These are phyloP conservation scores for Parambassis ranga DNA, from an alignment of 2,797 vertebrate genomes.

Conservation along the genomic window DNA sequence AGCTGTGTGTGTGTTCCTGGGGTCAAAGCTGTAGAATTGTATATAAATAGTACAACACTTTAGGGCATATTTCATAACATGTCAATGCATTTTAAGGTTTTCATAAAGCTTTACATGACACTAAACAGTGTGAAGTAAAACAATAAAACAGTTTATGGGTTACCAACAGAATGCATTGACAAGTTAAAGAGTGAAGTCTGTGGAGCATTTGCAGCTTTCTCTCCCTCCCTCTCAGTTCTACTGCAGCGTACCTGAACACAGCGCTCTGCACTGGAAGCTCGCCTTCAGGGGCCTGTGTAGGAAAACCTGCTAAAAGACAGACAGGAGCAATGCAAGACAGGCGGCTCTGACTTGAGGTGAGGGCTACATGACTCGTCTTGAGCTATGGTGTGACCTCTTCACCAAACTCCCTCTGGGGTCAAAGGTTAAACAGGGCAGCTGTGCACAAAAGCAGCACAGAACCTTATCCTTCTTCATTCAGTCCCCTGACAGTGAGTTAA, in stretches of 20 bases:
- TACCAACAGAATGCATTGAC: too few relatives aligned
- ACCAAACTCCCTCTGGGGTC: neutral
- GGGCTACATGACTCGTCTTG: constrained; percentile 20
- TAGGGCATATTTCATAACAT: too few relatives aligned
- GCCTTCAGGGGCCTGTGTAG: constrained; percentile 12
- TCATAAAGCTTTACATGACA: too few relatives aligned
- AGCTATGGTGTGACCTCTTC: constrained; percentile 18
- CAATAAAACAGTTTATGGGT: too few relatives aligned
- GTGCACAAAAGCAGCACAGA: neutral
- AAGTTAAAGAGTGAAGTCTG: neutral
- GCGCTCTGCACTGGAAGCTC: constrained; percentile 3
- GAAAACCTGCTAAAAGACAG: constrained; percentile 27
- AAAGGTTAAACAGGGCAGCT: constrained; percentile 33
- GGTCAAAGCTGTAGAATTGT: too few relatives aligned
- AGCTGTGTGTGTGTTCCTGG: too few relatives aligned
- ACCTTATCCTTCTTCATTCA: neutral
- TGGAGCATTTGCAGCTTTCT: neutral
- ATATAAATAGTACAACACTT: too few relatives aligned
- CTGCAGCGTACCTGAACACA: constrained; percentile 31
- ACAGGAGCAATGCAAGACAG: constrained; percentile 7
- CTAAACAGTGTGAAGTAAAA: too few relatives aligned
- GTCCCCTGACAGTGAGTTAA: neutral
- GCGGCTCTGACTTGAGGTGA: constrained; percentile 21
- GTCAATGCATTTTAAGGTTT: too few relatives aligned
- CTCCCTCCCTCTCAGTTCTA: neutral